phyloP scores from a whole-genome alignment of 2,888 invertebrate genomes.

The Eurois occulta region DNA sequence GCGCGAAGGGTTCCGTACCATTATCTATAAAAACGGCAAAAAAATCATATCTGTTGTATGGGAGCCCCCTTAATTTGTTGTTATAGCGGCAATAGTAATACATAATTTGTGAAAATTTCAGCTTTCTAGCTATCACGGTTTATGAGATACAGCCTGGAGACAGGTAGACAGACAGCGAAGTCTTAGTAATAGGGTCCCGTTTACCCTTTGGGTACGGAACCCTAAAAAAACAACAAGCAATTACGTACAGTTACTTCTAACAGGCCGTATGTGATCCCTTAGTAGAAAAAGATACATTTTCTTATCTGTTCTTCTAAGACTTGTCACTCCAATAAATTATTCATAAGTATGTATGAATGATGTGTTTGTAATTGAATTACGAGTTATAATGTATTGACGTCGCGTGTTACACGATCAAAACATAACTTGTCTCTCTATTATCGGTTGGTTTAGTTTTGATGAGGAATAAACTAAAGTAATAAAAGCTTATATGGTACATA shows the following conservation, averaged over 20 bases:
- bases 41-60: too few relatives aligned
- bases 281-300: slow-evolving; percentile 29
- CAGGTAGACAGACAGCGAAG: too few relatives aligned
- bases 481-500: slow-evolving; percentile 12
- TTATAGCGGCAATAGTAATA: too few relatives aligned
- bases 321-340: slow-evolving; percentile 53
- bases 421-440: slow-evolving; percentile 34
- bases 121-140: too few relatives aligned
- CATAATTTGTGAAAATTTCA: too few relatives aligned
- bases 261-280: slow-evolving; percentile 9
- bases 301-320: slow-evolving; percentile 28
- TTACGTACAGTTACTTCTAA: slow-evolving; percentile 43
- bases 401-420: slow-evolving; percentile 30
- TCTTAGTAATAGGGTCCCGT: too few relatives aligned
- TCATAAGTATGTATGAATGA: slow-evolving; percentile 32
- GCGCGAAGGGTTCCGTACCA: too few relatives aligned
- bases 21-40: too few relatives aligned
- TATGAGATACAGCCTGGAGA: too few relatives aligned
- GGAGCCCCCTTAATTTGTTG: too few relatives aligned
- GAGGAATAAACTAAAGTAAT: slow-evolving; percentile 24
- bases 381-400: slow-evolving; percentile 28
- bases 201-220: too few relatives aligned
- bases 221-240: slow-evolving; percentile 34
- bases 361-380: slow-evolving; percentile 46
- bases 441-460: slow-evolving; percentile 20